phyloP scores from a whole-genome alignment of 2,888 invertebrate genomes.

The Platycheirus albimanus region DNA sequence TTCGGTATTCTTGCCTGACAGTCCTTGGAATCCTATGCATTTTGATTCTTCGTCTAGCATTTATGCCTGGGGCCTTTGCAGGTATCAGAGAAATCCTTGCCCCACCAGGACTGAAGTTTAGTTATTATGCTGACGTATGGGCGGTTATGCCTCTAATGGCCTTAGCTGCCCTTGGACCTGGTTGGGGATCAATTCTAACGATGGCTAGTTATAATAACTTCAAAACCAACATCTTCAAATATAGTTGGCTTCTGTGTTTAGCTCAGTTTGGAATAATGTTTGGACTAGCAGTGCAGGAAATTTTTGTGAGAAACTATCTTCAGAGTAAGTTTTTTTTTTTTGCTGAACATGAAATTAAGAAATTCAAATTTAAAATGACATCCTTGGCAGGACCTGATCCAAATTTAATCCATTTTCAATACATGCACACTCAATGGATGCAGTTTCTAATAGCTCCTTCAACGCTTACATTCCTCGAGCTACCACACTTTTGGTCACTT shows the following conservation, averaged over 20 bases:
- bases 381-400: slow-evolving; percentile 27
- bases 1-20: slow-evolving; percentile 76
- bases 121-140: slow-evolving; percentile 7
- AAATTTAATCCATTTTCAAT: slow-evolving; percentile 1
- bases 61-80: slow-evolving; percentile 76
- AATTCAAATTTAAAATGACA: background rate
- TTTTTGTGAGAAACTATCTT: slow-evolving; percentile 86
- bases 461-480: slow-evolving; percentile 75
- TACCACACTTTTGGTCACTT: slow-evolving; percentile 89
- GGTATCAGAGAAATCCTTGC: slow-evolving; percentile 62
- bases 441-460: slow-evolving; percentile 78
- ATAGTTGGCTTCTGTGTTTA: slow-evolving; percentile 78
- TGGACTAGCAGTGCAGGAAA: slow-evolving; percentile 86
- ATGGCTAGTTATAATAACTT: slow-evolving; percentile 92
- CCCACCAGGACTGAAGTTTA: slow-evolving; percentile 25
- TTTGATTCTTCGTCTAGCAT: slow-evolving; percentile 77
- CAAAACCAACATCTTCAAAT: slow-evolving; percentile 86
- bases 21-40: slow-evolving; percentile 75
- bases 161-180: slow-evolving; percentile 92
- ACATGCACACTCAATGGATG: slow-evolving; percentile 74
- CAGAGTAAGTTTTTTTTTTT: slow-evolving; percentile 56
- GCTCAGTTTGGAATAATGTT: slow-evolving; percentile 77
- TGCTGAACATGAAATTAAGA: background rate
- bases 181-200: slow-evolving; percentile 91
- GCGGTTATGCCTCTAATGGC: slow-evolving; percentile 74